phyloP scores from a whole-genome alignment of 2,113 vertebrate species.

The Bombycilla garrulus region DNA sequence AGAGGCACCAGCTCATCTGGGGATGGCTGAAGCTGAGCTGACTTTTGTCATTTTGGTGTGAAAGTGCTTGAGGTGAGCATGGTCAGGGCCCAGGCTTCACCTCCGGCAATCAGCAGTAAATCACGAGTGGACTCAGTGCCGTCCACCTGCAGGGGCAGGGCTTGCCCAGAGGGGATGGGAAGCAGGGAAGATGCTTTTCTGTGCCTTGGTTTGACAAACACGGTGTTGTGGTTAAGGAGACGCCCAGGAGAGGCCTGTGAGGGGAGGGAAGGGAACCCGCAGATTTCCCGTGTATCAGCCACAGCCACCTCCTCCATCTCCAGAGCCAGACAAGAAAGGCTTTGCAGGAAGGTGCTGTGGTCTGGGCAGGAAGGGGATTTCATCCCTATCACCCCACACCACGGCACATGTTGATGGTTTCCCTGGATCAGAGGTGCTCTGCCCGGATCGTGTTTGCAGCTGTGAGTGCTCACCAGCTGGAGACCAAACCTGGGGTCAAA shows the following conservation, averaged over 20 bases:
- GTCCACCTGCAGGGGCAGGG: fast-evolving
- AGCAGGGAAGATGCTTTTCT: neutral
- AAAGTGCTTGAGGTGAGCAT: fast-evolving
- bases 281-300: neutral
- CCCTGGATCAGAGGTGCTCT: neutral
- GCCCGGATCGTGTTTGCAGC: neutral
- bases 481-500: neutral
- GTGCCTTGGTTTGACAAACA: neutral
- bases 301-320: neutral
- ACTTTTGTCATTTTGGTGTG: neutral
- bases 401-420: fast-evolving
- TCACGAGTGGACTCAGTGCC: neutral
- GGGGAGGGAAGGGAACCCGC: neutral
- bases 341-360: neutral
- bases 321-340: neutral
- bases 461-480: neutral
- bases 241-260: neutral
- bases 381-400: neutral
- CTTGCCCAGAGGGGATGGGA: neutral
- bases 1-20: neutral
- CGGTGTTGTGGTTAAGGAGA: neutral
- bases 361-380: constrained; percentile 5
- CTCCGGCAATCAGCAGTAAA: neutral
- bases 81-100: neutral
- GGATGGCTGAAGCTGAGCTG: neutral